These are phyloP conservation scores for Metacarcinus magister DNA, from an alignment of 2,888 invertebrate species.

Conservation along the genomic window DNA sequence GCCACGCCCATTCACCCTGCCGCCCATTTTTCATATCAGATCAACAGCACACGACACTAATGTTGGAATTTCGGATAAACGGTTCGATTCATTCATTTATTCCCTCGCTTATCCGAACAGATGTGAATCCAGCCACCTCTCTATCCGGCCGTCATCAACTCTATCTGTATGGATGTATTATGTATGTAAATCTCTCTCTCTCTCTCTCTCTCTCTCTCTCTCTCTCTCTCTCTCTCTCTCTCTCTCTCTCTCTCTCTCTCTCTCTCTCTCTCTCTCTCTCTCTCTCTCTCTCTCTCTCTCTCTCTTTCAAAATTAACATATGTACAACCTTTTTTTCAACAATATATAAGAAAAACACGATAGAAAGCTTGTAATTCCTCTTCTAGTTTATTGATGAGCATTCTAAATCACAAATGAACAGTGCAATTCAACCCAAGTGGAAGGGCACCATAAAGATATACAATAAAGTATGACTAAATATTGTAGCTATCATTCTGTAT, in stretches of 20 bases:
- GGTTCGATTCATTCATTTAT: no score
- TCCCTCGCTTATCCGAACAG: no score
- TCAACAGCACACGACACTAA: no score
- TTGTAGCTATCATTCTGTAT: not conserved
- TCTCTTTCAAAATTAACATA: not conserved
- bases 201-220: conserved; percentile 57
- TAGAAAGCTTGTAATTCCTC: not conserved
- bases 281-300: conserved; percentile 26
- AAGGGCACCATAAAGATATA: no score
- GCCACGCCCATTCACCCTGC: no score
- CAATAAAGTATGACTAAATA: not conserved
- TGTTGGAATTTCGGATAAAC: no score
- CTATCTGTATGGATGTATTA: not conserved
- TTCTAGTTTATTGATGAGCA: not conserved
- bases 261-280: conserved; percentile 26
- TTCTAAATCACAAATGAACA: not conserved
- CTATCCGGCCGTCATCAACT: no score
- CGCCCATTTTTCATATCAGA: no score
- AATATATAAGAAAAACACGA: not conserved
- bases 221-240: conserved; percentile 56
- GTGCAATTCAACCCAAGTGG: not conserved
- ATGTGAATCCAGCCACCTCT: no score
- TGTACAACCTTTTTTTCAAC: not conserved
- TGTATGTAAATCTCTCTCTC: no score
- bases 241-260: not conserved